Percentiles rank a stretch among this genome's conserved stretches.
Conservation (phyloP, 2,888 invertebrate species). For the Helleia helle region DNA sequence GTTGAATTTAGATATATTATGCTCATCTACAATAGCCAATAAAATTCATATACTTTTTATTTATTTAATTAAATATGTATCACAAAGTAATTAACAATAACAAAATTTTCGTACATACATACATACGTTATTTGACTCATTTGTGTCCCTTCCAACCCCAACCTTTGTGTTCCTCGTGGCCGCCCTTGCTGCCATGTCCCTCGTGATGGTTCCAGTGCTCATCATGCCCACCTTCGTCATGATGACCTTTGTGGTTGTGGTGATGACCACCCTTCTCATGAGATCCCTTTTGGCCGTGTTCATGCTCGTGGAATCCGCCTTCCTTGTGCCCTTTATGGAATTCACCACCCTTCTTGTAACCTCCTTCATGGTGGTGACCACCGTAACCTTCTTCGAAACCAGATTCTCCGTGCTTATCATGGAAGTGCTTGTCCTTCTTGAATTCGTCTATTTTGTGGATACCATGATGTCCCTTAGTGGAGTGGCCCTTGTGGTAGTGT, state of each 20-base stretch:
- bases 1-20: too few relatives aligned
- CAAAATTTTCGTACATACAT: conserved; percentile 13
- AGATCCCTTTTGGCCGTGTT: conserved; percentile 84
- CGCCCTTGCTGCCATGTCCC: conserved; percentile 83
- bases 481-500: conserved; percentile 86
- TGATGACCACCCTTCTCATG: conserved; percentile 86
- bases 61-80: conserved; percentile 17
- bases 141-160: conserved; percentile 78
- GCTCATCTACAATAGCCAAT: too few relatives aligned
- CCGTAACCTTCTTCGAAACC: conserved; percentile 88
- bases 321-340: conserved; percentile 86
- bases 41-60: not conserved
- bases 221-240: conserved; percentile 82
- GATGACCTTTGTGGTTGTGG: conserved; percentile 84
- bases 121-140: conserved; percentile 24
- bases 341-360: conserved; percentile 84
- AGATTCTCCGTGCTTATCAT: conserved; percentile 87
- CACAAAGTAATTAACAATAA: conserved; percentile 25
- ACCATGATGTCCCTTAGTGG: conserved; percentile 88
- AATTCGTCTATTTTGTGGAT: conserved; percentile 89
- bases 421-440: conserved; percentile 90
- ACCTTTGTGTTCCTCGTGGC: conserved; percentile 83
- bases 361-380: conserved; percentile 82
- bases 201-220: conserved; percentile 81
- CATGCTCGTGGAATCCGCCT: conserved; percentile 82